Evolutionary conservation across 2,888 invertebrate species (phyloP).

Genomic region (Phytoseiulus persimilis): DNA sequence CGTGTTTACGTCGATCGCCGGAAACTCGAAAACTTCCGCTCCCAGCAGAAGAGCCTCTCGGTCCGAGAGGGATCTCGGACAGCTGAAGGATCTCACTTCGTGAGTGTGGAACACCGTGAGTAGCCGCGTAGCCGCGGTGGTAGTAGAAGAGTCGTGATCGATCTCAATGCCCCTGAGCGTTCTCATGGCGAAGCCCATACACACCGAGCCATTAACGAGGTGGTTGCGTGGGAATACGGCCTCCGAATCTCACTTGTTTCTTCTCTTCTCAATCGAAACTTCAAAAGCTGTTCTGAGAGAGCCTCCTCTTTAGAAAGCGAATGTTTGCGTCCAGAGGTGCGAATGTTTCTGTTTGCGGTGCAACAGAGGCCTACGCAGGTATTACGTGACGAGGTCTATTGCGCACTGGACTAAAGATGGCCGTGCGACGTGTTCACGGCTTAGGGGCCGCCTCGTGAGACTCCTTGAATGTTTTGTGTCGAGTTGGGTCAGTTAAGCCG

Average conservation of each 20-base stretch:
- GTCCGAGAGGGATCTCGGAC: no score
- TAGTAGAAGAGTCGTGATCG: neutral
- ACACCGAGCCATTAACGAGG: neutral
- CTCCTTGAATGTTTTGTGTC: neutral
- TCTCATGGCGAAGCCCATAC: neutral
- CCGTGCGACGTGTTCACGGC: neutral
- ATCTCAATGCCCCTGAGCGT: neutral
- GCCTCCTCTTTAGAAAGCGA: neutral
- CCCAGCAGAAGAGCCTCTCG: neutral
- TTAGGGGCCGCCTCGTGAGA: neutral
- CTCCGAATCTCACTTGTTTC: neutral
- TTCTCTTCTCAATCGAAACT: neutral
- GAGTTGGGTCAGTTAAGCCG: neutral
- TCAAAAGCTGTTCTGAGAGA: neutral
- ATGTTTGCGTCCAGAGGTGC: neutral
- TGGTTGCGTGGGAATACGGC: neutral
- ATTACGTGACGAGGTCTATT: neutral
- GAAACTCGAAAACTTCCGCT: slow-evolving; percentile 5
- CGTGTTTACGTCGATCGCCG: slow-evolving; percentile 5
- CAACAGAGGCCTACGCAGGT: neutral
- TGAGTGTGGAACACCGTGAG: neutral
- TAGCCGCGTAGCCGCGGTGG: neutral
- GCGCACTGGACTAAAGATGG: neutral
- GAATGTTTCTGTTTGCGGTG: neutral
- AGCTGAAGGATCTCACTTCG: neutral